Conservation (phyloP, 2,888 invertebrate genomes). For the Eupithecia subfuscata region DNA sequence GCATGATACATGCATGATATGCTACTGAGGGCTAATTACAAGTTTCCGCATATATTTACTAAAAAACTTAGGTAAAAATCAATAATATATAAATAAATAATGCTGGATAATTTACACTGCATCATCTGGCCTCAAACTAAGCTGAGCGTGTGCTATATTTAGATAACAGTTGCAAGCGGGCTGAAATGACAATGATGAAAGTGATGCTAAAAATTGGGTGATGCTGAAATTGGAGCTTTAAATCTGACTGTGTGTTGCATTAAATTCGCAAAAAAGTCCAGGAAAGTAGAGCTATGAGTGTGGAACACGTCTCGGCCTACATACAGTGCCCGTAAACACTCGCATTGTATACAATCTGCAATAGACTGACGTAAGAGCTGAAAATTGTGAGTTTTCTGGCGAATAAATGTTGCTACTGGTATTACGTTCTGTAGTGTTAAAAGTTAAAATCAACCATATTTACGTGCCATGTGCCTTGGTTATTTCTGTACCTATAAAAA, state of each 20-base stretch:
- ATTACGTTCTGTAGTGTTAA: neutral
- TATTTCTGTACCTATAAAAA: neutral
- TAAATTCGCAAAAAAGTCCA: neutral
- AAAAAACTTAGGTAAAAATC: no score
- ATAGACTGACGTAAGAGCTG: conserved; percentile 12
- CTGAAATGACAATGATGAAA: neutral
- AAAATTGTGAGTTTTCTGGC: conserved; percentile 1
- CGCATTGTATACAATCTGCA: conserved; percentile 31
- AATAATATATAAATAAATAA: no score
- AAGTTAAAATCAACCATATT: neutral
- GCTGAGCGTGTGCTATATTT: neutral
- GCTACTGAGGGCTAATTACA: no score
- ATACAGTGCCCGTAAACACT: conserved; percentile 40
- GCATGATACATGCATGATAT: no score
- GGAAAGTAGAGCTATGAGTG: conserved; percentile 36
- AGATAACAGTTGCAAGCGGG: neutral
- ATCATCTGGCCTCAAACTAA: neutral
- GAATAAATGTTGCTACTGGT: neutral
- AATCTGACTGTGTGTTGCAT: neutral
- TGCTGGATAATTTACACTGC: neutral
- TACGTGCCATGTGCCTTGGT: neutral
- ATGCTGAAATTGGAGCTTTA: neutral
- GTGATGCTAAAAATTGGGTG: neutral
- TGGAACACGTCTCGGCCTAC: conserved; percentile 60
- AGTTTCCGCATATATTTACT: no score